Conservation (phyloP, 2,888 invertebrate genomes). For the Ethmia dodecea region DNA sequence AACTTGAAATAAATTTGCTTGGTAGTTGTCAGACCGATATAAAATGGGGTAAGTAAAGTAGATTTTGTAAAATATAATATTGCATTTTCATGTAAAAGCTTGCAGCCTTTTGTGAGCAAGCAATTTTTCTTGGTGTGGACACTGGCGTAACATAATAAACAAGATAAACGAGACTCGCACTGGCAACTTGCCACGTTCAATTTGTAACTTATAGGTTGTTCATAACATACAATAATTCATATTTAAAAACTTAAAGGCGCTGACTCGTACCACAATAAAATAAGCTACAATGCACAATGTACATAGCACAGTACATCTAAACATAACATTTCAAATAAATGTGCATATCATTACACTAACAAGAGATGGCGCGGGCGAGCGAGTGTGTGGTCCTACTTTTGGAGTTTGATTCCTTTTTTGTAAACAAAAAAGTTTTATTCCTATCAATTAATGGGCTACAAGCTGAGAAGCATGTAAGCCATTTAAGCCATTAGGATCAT, state of each 20-base stretch:
- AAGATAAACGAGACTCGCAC: slow-evolving; percentile 6
- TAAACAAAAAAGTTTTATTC: slow-evolving; percentile 43
- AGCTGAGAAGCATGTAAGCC: slow-evolving; percentile 47
- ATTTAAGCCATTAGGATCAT: slow-evolving; percentile 57
- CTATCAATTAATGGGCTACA: slow-evolving; percentile 59
- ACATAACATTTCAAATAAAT: slow-evolving; percentile 51
- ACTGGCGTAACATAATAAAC: slow-evolving; percentile 6
- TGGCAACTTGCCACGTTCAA: slow-evolving; percentile 6
- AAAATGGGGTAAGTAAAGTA: too few relatives aligned
- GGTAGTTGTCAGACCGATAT: too few relatives aligned
- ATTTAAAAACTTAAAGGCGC: slow-evolving; percentile 7
- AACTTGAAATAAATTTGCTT: too few relatives aligned
- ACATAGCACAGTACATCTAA: slow-evolving; percentile 1
- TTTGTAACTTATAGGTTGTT: slow-evolving; percentile 4
- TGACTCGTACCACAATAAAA: slow-evolving; percentile 1
- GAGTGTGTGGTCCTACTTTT: slow-evolving; percentile 65
- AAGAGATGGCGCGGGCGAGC: slow-evolving; percentile 43
- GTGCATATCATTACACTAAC: slow-evolving; percentile 72
- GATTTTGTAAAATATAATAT: too few relatives aligned
- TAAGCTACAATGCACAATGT: background rate
- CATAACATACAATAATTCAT: slow-evolving; percentile 5
- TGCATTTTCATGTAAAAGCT: too few relatives aligned
- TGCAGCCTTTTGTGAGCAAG: slow-evolving; percentile 17
- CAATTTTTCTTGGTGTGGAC: slow-evolving; percentile 8
- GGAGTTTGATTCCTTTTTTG: slow-evolving; percentile 43